phyloP scores from a whole-genome alignment of 2,888 invertebrate species.

The Falcaria lacertinaria region DNA sequence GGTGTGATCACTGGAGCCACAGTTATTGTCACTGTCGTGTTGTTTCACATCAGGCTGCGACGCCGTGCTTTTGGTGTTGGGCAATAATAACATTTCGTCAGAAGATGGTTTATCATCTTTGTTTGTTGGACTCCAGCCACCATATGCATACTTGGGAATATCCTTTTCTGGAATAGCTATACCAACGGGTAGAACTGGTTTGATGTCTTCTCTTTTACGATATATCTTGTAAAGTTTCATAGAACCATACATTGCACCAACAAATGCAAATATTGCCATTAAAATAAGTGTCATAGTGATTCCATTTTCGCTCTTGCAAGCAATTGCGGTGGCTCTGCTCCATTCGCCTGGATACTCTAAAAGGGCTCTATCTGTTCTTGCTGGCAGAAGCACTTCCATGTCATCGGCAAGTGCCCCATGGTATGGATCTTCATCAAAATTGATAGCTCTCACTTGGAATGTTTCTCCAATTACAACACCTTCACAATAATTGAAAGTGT shows the following conservation, averaged over 20 bases:
- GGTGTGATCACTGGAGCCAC: slow-evolving; percentile 66
- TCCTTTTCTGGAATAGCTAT: slow-evolving; percentile 74
- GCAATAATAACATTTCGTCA: slow-evolving; percentile 67
- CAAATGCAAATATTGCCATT: slow-evolving; percentile 45
- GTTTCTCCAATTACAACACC: slow-evolving; percentile 48
- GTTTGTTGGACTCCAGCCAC: slow-evolving; percentile 56
- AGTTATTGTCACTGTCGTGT: slow-evolving; percentile 50
- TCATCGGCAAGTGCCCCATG: slow-evolving; percentile 48
- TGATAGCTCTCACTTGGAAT: slow-evolving; percentile 65
- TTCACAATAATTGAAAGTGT: slow-evolving; percentile 47
- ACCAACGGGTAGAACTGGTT: slow-evolving; percentile 84
- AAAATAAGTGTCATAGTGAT: slow-evolving; percentile 53
- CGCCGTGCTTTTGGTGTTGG: slow-evolving; percentile 52
- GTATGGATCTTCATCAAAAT: slow-evolving; percentile 51
- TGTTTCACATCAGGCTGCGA: slow-evolving; percentile 55
- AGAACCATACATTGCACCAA: slow-evolving; percentile 50
- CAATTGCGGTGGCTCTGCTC: slow-evolving; percentile 54
- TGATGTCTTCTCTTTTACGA: slow-evolving; percentile 83
- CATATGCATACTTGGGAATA: slow-evolving; percentile 59
- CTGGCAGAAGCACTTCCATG: slow-evolving; percentile 36
- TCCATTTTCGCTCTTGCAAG: slow-evolving; percentile 51
- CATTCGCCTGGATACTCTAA: slow-evolving; percentile 54
- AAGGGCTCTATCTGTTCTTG: slow-evolving; percentile 16
- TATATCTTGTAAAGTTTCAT: slow-evolving; percentile 80
- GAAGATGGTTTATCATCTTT: slow-evolving; percentile 71